Evolutionary conservation across 2,113 vertebrate genomes (phyloP).

Genomic region (Sterna hirundo): DNA sequence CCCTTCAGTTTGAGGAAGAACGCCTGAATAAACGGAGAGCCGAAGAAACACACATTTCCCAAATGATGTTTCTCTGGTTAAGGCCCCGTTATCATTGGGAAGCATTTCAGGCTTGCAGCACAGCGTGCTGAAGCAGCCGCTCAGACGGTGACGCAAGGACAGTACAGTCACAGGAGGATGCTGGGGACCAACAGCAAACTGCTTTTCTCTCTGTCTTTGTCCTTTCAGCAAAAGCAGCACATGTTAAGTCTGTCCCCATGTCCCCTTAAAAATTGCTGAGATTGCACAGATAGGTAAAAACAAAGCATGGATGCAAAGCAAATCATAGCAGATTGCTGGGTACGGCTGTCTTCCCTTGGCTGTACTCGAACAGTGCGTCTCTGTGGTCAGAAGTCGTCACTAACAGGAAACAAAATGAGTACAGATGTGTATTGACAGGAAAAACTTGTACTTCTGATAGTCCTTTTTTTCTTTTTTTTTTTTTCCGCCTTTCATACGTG

Average conservation of each 20-base stretch:
- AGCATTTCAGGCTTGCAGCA: not conserved
- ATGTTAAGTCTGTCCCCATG: not conserved
- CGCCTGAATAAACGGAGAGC: not conserved
- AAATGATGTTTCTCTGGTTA: not conserved
- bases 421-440: not conserved
- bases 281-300: not conserved
- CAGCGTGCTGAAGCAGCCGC: not conserved
- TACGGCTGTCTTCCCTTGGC: not conserved
- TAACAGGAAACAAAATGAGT: not conserved
- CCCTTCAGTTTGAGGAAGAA: not conserved
- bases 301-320: not conserved
- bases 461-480: not conserved
- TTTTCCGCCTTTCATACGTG: not conserved
- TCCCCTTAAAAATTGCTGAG: not conserved
- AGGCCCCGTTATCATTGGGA: not conserved
- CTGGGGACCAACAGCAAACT: not conserved
- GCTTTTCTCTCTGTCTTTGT: not conserved
- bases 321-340: not conserved
- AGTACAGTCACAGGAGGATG: not conserved
- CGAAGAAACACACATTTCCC: not conserved
- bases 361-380: not conserved
- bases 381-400: not conserved
- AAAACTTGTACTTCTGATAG: not conserved
- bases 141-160: not conserved
- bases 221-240: not conserved